phyloP scores from a whole-genome alignment of 2,113 vertebrate genomes.

The Corythornis cristatus region DNA sequence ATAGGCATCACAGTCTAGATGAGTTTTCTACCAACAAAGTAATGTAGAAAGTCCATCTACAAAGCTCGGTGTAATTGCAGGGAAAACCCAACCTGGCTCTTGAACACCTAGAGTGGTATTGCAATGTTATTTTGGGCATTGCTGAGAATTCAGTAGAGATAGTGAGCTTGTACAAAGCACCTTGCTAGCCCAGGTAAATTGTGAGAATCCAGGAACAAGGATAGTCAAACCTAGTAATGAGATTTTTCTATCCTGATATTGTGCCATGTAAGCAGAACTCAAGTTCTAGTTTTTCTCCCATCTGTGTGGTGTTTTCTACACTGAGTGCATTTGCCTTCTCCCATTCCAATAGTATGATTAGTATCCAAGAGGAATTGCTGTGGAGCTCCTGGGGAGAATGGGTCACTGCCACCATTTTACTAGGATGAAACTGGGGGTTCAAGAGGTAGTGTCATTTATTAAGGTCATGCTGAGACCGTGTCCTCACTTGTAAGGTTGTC shows the following conservation, averaged over 20 bases:
- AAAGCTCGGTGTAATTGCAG: neutral
- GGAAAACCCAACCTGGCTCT: neutral
- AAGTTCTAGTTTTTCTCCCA: neutral
- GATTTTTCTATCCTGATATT: neutral
- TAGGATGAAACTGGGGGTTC: accelerated
- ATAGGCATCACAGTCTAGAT: neutral
- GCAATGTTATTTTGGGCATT: neutral
- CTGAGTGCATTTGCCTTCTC: neutral
- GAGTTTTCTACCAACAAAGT: neutral
- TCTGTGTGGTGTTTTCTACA: neutral
- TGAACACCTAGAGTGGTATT: neutral
- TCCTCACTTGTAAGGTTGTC: neutral
- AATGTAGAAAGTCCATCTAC: neutral
- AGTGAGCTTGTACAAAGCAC: neutral
- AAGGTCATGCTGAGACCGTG: neutral
- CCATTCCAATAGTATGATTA: neutral
- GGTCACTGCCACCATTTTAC: neutral
- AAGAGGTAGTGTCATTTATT: neutral
- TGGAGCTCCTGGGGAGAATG: neutral
- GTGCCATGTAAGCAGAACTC: neutral
- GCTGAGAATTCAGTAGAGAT: neutral
- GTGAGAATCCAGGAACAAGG: neutral
- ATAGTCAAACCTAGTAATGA: neutral
- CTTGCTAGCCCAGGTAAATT: neutral
- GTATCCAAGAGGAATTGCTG: neutral